phyloP scores from a whole-genome alignment of 2,113 vertebrate genomes.

The Petroica traversi region DNA sequence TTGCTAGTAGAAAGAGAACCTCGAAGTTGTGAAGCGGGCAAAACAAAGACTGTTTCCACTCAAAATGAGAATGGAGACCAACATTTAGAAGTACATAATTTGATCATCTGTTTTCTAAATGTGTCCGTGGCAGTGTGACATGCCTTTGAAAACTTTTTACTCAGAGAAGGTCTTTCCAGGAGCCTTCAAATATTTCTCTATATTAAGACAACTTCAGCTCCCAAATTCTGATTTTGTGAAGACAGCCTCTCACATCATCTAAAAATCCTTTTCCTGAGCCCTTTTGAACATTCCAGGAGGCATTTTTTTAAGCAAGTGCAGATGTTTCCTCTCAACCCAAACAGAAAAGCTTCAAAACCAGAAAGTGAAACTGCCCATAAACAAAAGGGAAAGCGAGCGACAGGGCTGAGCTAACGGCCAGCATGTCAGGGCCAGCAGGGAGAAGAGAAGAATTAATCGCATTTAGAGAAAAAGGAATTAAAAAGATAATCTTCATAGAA shows the following conservation, averaged over 20 bases:
- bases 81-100: constrained; percentile 72
- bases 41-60: constrained; percentile 75
- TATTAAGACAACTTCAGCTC: background rate
- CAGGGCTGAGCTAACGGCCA: background rate
- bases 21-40: constrained; percentile 76
- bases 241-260: background rate
- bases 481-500: background rate
- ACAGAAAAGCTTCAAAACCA: constrained; percentile 54
- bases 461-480: background rate
- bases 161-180: background rate
- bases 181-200: constrained; percentile 6
- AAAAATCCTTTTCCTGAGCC: constrained; percentile 12
- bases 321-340: constrained; percentile 62
- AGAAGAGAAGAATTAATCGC: background rate
- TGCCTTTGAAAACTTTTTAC: constrained; percentile 32
- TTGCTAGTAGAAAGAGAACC: constrained; percentile 74
- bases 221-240: background rate
- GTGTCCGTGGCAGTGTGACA: constrained; percentile 6
- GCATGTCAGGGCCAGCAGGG: background rate
- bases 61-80: constrained; percentile 74
- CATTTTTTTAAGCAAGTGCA: constrained; percentile 33
- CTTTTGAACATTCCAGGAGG: constrained; percentile 53
- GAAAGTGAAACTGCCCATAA: constrained; percentile 68
- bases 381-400: constrained; percentile 45
- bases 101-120: constrained; percentile 78